Evolutionary conservation across 2,113 vertebrate genomes (phyloP), one percentile per base, ranked within the genome.

Genomic region (Carollia perspicillata): DNA sequence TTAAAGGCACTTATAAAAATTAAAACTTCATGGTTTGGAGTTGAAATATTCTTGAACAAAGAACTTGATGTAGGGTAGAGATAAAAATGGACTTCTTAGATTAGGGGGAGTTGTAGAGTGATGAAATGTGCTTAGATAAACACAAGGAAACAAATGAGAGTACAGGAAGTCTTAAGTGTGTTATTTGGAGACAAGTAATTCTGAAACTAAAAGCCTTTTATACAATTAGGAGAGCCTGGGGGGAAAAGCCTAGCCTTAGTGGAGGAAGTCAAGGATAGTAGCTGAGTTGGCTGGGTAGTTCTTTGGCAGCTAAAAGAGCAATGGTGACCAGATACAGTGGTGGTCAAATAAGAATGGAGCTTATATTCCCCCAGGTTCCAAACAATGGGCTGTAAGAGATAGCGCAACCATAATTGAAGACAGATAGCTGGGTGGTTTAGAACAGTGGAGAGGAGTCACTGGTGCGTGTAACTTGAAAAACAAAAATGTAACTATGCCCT

Each of bases 11-110:
- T 84, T 88, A 40, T 74, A 68, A 93, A 91, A 88, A 94, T 66
- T 60, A 72, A 86, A 93, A 68, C n/a, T 55, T 87, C 6, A 44
- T 60, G 33, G 12, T 0, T 40, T 84, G 63, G 77, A 40, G 20
- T 51, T 91, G 30, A 78, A 65, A 53, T 84, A 77, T n/a, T 77
- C 63, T 93, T 94, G 20, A 68, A 83, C 22, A 51, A 49, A 93
- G 47, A 95, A 89, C 44, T 96, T 84, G 37, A 23, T 53, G 26
- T 23, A 51, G 2, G 37, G 28, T 12, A 51, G 53, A 58, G n/a
- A 80, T 49, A 35, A 74, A 78, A 4, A 7, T 11, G 22, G 58
- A 71, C 23, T 49, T 75, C 17, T 66, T 37, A n/a, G 12, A 12
- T 30, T 58, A 66, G 28, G 28, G 16, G 17, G 33, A 47, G 35